Percentiles rank a stretch among this genome's conserved stretches.
These are phyloP conservation scores for Oasisia sp. DNA, from an alignment of 2,888 invertebrate genomes.

Conservation along the genomic window DNA sequence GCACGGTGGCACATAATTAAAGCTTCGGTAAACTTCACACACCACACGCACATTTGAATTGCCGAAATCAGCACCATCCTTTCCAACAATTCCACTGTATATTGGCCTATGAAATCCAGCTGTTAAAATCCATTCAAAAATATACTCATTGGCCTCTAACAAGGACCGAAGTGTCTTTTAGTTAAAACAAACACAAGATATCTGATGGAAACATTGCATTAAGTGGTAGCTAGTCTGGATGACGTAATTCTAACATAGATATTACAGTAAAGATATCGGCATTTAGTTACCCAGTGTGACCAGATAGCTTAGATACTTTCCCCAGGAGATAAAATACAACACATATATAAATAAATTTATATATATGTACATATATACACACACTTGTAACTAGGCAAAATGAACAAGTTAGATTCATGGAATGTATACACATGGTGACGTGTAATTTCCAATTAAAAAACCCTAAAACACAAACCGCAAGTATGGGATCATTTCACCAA, in stretches of 20 bases:
- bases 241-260: too few relatives aligned
- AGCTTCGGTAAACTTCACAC: constrained; percentile 12
- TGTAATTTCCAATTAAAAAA: not conserved
- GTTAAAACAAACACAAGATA: too few relatives aligned
- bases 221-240: too few relatives aligned
- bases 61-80: not conserved
- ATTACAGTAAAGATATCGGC: too few relatives aligned
- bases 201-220: too few relatives aligned
- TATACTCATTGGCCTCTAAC: too few relatives aligned
- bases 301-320: not conserved
- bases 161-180: too few relatives aligned
- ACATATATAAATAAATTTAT: not conserved
- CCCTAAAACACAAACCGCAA: constrained; percentile 1
- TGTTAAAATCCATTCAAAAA: too few relatives aligned
- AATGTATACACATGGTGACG: not conserved
- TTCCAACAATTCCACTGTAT: not conserved
- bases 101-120: too few relatives aligned
- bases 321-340: not conserved
- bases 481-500: not conserved
- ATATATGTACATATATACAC: not conserved
- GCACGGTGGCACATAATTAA: constrained; percentile 5
- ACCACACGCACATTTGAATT: not conserved
- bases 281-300: not conserved
- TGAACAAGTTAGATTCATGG: not conserved
- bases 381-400: not conserved